phyloP scores from a whole-genome alignment of 2,888 invertebrate species.

The Cheiracanthium punctorium region DNA sequence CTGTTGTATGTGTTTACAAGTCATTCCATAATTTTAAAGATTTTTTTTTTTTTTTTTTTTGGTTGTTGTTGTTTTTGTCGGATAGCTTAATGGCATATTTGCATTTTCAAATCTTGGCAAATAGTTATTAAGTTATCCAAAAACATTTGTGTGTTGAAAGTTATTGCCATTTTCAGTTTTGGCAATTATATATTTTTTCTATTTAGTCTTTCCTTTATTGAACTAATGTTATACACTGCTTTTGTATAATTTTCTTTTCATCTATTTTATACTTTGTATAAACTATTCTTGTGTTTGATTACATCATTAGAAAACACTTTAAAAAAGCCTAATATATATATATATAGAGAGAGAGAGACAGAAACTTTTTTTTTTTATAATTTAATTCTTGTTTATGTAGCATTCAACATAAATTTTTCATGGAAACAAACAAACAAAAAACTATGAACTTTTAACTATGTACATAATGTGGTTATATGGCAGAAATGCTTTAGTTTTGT shows the following conservation, averaged over 20 bases:
- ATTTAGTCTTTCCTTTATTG: slow-evolving; percentile 46
- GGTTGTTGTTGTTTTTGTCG: slow-evolving; percentile 57
- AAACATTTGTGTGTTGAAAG: slow-evolving; percentile 18
- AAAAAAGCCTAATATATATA: background rate
- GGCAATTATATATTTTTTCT: slow-evolving; percentile 39
- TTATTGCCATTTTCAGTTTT: slow-evolving; percentile 35
- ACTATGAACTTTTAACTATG: slow-evolving; percentile 42
- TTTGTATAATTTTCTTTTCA: slow-evolving; percentile 41
- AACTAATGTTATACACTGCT: slow-evolving; percentile 1
- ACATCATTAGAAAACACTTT: background rate
- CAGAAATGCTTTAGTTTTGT: slow-evolving; percentile 48
- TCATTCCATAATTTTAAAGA: slow-evolving; percentile 60
- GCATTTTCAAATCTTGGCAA: slow-evolving; percentile 2
- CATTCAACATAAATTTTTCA: slow-evolving; percentile 16
- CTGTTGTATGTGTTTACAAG: slow-evolving; percentile 58
- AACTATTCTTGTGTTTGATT: slow-evolving; percentile 23
- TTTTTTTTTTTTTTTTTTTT: too few relatives aligned
- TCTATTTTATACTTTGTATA: slow-evolving; percentile 37
- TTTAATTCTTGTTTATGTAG: background rate
- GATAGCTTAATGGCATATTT: slow-evolving; percentile 47
- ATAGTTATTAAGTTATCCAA: slow-evolving; percentile 30
- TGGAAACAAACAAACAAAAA: too few relatives aligned
- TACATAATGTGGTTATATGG: slow-evolving; percentile 56
- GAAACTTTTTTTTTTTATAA: slow-evolving; percentile 20
- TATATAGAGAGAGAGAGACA: too few relatives aligned